Percentiles rank a stretch among this genome's conserved stretches.
Evolutionary conservation across 2,113 vertebrate genomes (phyloP).

Genomic region (Zapus hudsonius): DNA sequence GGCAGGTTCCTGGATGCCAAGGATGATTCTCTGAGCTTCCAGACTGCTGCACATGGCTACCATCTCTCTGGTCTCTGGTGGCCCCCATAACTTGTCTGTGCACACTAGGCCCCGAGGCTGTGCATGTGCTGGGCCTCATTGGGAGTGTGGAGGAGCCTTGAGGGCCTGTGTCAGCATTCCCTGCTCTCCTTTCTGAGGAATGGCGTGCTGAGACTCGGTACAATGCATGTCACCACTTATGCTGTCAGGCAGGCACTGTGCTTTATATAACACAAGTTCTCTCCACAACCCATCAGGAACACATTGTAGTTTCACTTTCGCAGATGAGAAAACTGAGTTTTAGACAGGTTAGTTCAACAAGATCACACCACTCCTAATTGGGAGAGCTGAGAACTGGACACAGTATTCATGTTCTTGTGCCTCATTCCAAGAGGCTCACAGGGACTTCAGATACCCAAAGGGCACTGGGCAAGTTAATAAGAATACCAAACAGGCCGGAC

Average conservation of each 20-base stretch:
- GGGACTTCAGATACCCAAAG: neutral
- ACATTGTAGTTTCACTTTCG: neutral
- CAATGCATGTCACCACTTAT: neutral
- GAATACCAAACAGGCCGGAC: neutral
- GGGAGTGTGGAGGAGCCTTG: neutral
- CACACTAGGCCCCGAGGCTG: neutral
- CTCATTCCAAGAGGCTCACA: neutral
- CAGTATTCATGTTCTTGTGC: neutral
- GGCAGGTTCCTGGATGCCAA: neutral
- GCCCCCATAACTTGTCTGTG: neutral
- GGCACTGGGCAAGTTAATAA: neutral
- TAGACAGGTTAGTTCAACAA: neutral
- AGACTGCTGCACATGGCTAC: neutral
- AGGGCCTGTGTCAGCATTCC: neutral
- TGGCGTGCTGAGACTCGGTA: neutral
- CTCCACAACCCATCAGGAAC: neutral
- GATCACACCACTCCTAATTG: neutral
- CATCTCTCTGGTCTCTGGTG: neutral
- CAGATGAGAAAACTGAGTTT: neutral
- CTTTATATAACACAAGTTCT: neutral
- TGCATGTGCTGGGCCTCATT: neutral
- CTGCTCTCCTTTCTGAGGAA: neutral
- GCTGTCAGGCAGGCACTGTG: neutral
- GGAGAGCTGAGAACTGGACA: neutral
- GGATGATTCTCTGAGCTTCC: neutral